These are phyloP conservation scores for Ceyx cyanopectus DNA, from an alignment of 2,113 vertebrate species.

Conservation along the genomic window DNA sequence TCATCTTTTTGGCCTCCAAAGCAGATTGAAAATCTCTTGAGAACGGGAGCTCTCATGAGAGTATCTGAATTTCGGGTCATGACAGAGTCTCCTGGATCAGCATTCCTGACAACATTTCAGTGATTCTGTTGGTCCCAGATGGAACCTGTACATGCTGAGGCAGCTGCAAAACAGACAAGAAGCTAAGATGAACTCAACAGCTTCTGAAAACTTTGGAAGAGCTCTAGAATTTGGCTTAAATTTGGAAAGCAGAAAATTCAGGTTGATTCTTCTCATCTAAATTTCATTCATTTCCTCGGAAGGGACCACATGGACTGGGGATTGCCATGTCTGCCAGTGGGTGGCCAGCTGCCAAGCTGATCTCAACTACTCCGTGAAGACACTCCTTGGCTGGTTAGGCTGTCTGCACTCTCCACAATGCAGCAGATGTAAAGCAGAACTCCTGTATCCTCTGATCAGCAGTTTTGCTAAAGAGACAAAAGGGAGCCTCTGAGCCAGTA, in stretches of 20 bases:
- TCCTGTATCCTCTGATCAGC: neutral
- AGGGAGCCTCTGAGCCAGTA: neutral
- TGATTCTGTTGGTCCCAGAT: slow-evolving; percentile 36
- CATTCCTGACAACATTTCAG: slow-evolving; percentile 66
- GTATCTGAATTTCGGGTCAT: slow-evolving; percentile 39
- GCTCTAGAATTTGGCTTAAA: neutral
- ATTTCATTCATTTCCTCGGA: neutral
- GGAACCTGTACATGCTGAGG: slow-evolving; percentile 51
- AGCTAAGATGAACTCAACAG: neutral
- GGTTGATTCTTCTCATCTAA: neutral
- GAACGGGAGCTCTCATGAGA: neutral
- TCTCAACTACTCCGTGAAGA: neutral
- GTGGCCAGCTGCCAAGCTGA: neutral
- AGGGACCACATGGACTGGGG: neutral
- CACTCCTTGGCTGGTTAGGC: neutral
- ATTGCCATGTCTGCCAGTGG: neutral
- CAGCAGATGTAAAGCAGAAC: neutral
- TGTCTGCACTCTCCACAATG: neutral
- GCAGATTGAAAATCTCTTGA: neutral
- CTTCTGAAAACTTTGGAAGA: neutral
- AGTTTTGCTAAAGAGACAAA: neutral
- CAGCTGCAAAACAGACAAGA: slow-evolving; percentile 47
- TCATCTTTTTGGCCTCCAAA: neutral
- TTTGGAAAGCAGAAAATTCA: neutral
- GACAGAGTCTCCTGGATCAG: slow-evolving; percentile 52